Evolutionary conservation across 2,888 invertebrate genomes (phyloP), one percentile per base, ranked within the genome.

Genomic region (Ennomos fuscantarius): DNA sequence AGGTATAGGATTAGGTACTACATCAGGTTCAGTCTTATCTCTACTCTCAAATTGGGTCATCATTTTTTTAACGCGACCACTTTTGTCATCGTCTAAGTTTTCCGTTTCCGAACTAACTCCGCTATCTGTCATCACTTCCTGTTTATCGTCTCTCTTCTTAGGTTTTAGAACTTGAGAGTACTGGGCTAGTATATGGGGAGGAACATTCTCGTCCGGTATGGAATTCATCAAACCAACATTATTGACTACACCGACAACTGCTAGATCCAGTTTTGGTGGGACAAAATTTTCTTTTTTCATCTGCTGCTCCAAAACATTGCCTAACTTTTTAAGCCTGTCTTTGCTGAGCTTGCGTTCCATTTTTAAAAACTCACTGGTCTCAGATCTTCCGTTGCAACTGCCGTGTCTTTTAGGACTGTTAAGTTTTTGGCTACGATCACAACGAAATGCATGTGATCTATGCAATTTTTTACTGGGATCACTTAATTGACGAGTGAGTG

Each of bases 391-490:
- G 66, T 87, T 83, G 56, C 86, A 87, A 51, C 87, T 86, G 0
- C 84, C 87, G 62, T 88, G 85, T 1, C 92, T 70, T 71, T 90
- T 84, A 0, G 88, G 86, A 35, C 79, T 80, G 32, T 60, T 63
- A 5, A 66, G 13, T 62, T 87, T 87, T 63, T 90, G 87, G 39
- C 82, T 89, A 24, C 89, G 79, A 44, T 94, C 94, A 63, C 93
- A 93, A 1, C 94, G 84, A 64, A 94, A 94, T 0, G 94, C 94
- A 66, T 94, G 94, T 51, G 93, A 94, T 40, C 94, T 78, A 40
- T 94, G 93, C n/a, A 94, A 79, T 65, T 93, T 93, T 55, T 93
- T 93, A 0, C 91, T 87, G 0, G 93, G 93, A 63, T 93, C 93
- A 64, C 93, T 93, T 0, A 72, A 76, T 66, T 93, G 93, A 0